These are phyloP conservation scores for Otolemur garnettii DNA, from an alignment of 2,113 vertebrate species.

Conservation along the genomic window DNA sequence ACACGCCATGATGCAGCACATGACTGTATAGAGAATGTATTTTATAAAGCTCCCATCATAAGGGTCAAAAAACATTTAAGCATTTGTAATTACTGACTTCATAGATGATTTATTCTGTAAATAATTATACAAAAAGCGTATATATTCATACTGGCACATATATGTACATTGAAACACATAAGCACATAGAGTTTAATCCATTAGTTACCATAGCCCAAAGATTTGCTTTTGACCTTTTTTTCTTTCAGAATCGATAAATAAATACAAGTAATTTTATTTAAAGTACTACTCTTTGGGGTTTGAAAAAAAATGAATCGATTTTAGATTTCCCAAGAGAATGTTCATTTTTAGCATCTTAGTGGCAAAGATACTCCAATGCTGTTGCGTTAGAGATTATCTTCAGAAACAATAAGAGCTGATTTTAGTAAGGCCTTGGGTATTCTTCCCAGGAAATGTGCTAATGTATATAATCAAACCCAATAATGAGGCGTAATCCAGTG, in stretches of 20 bases:
- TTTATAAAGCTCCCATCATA: not conserved
- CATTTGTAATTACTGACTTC: not conserved
- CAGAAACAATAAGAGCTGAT: constrained; percentile 65
- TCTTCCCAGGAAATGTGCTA: constrained; percentile 74
- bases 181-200: not conserved
- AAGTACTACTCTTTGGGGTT: not conserved
- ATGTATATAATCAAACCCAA: constrained; percentile 77
- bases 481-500: constrained; percentile 52
- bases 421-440: constrained; percentile 59
- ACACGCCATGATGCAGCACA: no score
- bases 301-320: constrained; percentile 63
- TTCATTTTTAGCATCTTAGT: constrained; percentile 67
- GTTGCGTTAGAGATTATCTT: constrained; percentile 67
- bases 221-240: not conserved
- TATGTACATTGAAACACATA: not conserved
- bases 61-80: not conserved
- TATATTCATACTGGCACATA: not conserved
- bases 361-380: constrained; percentile 51
- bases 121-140: not conserved
- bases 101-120: not conserved
- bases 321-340: constrained; percentile 61
- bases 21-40: not conserved
- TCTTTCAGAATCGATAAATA: constrained; percentile 20
- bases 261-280: constrained; percentile 50
- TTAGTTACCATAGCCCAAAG: not conserved